These are phyloP conservation scores for Musca vetustissima DNA, from an alignment of 1,140 invertebrate species.

Conservation along the genomic window DNA sequence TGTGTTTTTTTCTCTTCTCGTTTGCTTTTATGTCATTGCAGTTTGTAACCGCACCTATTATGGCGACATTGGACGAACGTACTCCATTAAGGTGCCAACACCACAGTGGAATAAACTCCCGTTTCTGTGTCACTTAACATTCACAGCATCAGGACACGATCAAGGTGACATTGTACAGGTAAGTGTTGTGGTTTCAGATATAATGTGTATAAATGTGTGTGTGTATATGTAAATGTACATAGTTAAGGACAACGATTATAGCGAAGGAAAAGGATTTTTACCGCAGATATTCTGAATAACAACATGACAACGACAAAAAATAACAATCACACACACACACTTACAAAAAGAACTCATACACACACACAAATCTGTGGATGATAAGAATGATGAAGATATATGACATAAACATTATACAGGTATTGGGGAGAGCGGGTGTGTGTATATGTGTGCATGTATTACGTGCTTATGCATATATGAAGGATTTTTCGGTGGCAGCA, in stretches of 20 bases:
- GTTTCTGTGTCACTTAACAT: slow-evolving; percentile 85
- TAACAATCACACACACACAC: too few species aligned
- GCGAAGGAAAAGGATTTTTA: too few species aligned
- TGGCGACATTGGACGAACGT: slow-evolving; percentile 80
- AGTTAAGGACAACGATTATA: background rate
- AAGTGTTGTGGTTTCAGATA: slow-evolving; percentile 40
- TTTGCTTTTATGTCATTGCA: slow-evolving; percentile 49
- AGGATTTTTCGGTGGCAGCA: too few species aligned
- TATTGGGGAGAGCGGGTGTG: too few species aligned
- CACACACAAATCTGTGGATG: too few species aligned
- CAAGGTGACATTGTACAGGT: slow-evolving; percentile 84
- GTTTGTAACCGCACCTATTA: slow-evolving; percentile 88
- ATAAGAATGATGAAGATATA: too few species aligned
- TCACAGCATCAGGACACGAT: slow-evolving; percentile 80
- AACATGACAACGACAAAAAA: too few species aligned
- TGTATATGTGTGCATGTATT: too few species aligned
- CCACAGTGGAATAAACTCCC: slow-evolving; percentile 71
- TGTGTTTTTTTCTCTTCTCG: background rate
- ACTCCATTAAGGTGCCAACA: slow-evolving; percentile 71
- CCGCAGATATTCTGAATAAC: too few species aligned
- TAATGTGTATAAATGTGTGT: background rate
- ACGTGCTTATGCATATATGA: too few species aligned
- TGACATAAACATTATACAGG: too few species aligned
- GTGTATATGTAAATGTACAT: background rate
- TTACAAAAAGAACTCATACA: too few species aligned